Evolutionary conservation across 2,113 vertebrate genomes (phyloP), one percentile per base, ranked within the genome.

Genomic region (Serranochromis macrocephalus): DNA sequence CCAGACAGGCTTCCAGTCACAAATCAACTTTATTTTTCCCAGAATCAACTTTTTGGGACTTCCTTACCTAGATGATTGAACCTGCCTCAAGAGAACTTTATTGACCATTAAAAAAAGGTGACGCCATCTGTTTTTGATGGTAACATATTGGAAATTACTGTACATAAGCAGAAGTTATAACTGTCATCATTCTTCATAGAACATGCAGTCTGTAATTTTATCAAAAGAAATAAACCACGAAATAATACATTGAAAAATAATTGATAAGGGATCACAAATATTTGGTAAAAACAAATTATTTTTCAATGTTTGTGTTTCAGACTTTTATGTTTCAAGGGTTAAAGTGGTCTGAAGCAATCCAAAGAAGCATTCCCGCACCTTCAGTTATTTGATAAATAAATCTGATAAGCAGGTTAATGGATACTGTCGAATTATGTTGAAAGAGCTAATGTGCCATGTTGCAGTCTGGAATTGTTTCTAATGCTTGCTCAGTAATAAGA

Each of bases 41-140:
- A 21, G 33, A 66, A 21, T 21, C 63, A 68, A 68, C 63, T 38
- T 38, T 68, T 68, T 13, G 33, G 7, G 63, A 68, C 31, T 38
- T 38, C 19, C 3, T 5, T 0, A 66, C 1, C 4, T 66, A 13
- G 4, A 66, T 66, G 33, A 38, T 13, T 36, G 58, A 63, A 11
- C 29, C 19, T 63, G 17, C 16, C 2, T 63, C 31, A 63, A 5
- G 31, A 36, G 17, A 36, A 40, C 66, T 80, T 63, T 19, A 29
- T 36, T 80, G 45, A 16, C 21, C 11, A 42, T 86, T 78, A 81
- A 83, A 79, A 89, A 89, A 68, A 17, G n/a, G 71, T 57, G 58
- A 81, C 1, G 21, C 14, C 40, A 66, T 88, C 3, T 79, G 42
- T 86, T 75, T 33, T 71, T 17, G 88, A 81, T 8, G 14, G 13